Evolutionary conservation across 2,797 vertebrate genomes (phyloP), one percentile per base, ranked within the genome.

Genomic region (Syngnathus rostellatus): DNA sequence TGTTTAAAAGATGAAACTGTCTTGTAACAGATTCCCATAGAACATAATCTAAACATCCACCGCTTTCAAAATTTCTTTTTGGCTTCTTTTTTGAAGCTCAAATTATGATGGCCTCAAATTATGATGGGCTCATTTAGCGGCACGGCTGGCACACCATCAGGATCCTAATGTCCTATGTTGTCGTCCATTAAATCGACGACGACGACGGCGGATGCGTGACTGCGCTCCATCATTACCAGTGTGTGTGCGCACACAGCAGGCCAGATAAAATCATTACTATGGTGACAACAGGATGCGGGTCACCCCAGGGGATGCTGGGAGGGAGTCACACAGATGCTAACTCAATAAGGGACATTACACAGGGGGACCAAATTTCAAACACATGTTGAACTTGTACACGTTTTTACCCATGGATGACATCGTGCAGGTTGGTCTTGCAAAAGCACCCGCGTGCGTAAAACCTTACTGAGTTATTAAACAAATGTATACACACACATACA

Each of bases 201-300:
- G 45, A 16, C 46, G 16, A 1, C 17, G 17, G 14, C 46, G 73
- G 71, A 79, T 83, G 76, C 76, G 72, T 86, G 79, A 81, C 78
- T 81, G 69, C 75, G 68, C 77, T 68, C 9, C 11, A 41, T 70
- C 62, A 73, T 76, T 72, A 69, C 71, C 76, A 69, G 68, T 77
- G 73, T 51, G 70, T 74, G 78, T 74, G 77, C 71, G 77, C 83
- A 86, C 86, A 86, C 83, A 86, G 88, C 72, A 73, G 53, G 38
- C 68, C 67, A 87, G 88, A 86, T 89, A 88, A 88, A 77, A 86
- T 88, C 84, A 80, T 89, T 83, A 68, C 86, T 84, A 89, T 78
- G 86, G 88, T 86, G 84, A 87, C 88, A 86, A 86, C 85, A 88
- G 85, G 85, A 87, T 87, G 83, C 72, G 74, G 76, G 64, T 61